Base-by-base conservation (phyloP, 2,797 vertebrate species). In the Emydoidea blandingii region DNA sequence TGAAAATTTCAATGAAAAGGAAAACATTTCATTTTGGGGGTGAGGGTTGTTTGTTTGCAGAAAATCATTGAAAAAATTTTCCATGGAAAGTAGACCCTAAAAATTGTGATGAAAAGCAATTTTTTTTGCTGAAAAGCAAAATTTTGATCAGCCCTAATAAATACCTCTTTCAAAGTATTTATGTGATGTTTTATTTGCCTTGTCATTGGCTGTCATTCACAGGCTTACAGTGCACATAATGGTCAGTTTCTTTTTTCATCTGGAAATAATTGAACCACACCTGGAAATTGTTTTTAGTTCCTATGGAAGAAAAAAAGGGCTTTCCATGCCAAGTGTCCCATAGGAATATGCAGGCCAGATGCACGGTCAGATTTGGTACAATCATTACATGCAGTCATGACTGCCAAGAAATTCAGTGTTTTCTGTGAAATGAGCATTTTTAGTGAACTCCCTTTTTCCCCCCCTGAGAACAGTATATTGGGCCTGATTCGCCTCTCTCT, bases 251-350 rank as follows among this genome's bases (percentile, higher is more conserved):
- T 82, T 15, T 15, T 83, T 88, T 83, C 18, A 82, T 68, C 4
- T 79, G 79, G 74, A 92, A 95, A 81, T 88, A 78, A 83, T 95
- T 92, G 93, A 82, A 5, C 31, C 34, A 41, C 59, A 95, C 79
- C 81, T 3, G 6, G 87, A 97, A 94, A 95, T 68, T 57, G 72
- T 81, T 83, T 94, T 93, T 49, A 89, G 29, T 90, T 95, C 37
- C 37, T 88, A 34, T 31, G 72, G 50, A 12, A 80, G 53, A 14
- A 68, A 59, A 87, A 12, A 52, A 14, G 1, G 85, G 15, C 41
- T 87, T 88, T 79, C 5, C n/a, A 34, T 88, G 11, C 85, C 65
- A 91, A 2, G 12, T 79, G 50, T 79, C 57, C 74, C 25, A 29
- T 59, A 21, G 56, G 29, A 92, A 41, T 87, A 65, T 54, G 82